A percentile compares a stretch with the other conserved stretches of the same genome.
Evolutionary conservation across 2,113 vertebrate species (phyloP).

Genomic region (Bufo bufo): DNA sequence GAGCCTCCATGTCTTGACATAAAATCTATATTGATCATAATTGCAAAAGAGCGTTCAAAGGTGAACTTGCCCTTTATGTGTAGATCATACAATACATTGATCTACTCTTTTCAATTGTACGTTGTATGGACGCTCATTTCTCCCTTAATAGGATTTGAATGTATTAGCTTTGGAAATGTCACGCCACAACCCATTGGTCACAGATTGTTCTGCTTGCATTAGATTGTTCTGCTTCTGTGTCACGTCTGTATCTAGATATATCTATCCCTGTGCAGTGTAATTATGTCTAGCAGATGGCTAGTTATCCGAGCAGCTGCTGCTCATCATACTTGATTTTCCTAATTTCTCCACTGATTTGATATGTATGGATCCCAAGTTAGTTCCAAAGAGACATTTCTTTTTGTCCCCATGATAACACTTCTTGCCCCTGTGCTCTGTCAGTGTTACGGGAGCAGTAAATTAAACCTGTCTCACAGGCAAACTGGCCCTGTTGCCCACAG

Average conservation of each 20-base stretch:
- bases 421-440: too few relatives aligned
- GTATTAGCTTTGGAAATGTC: conserved; percentile 21
- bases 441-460: too few relatives aligned
- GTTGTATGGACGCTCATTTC: not conserved
- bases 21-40: not conserved
- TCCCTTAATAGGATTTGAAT: conserved; percentile 21
- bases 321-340: not conserved
- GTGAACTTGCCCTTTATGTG: not conserved
- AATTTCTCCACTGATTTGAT: not conserved
- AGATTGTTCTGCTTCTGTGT: conserved; percentile 25
- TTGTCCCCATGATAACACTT: too few relatives aligned
- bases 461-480: too few relatives aligned
- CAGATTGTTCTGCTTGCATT: conserved; percentile 16
- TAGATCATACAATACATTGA: not conserved
- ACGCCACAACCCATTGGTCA: conserved; percentile 5
- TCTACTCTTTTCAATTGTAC: not conserved
- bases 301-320: conserved; percentile 33
- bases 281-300: conserved; percentile 43
- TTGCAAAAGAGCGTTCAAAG: not conserved
- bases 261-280: conserved; percentile 10
- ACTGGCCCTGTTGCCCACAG: too few relatives aligned
- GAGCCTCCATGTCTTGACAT: too few relatives aligned
- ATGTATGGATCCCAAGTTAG: not conserved
- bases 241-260: conserved; percentile 19
- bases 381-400: too few relatives aligned